A percentile compares a stretch with the other conserved stretches of the same genome.
Conservation (phyloP, 1,140 invertebrate genomes). For the Antheraea mylitta region DNA sequence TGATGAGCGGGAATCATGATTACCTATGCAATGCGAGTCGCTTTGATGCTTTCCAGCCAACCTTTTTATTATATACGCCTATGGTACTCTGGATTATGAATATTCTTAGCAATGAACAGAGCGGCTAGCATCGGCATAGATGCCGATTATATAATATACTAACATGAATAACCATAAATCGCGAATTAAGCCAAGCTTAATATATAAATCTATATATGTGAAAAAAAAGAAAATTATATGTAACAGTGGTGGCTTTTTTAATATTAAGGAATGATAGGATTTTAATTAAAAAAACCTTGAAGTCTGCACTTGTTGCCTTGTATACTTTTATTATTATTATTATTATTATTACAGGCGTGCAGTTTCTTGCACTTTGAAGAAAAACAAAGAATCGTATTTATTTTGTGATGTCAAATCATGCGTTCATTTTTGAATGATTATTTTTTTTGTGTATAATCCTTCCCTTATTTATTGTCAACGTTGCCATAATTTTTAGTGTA, state of each 20-base stretch:
- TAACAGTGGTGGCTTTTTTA: slow-evolving; percentile 68
- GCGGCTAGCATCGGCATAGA: slow-evolving; percentile 37
- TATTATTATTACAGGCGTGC: slow-evolving; percentile 52
- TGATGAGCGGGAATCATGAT: background rate
- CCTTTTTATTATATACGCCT: slow-evolving; percentile 20
- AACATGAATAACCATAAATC: slow-evolving; percentile 69
- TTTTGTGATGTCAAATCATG: slow-evolving; percentile 60
- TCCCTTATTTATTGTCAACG: slow-evolving; percentile 76
- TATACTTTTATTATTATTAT: slow-evolving; percentile 59
- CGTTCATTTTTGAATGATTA: slow-evolving; percentile 33
- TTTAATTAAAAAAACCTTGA: slow-evolving; percentile 70
- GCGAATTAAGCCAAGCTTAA: slow-evolving; percentile 71
- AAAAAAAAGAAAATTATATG: slow-evolving; percentile 33
- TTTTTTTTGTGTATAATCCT: slow-evolving; percentile 61
- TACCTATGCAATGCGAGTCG: slow-evolving; percentile 38
- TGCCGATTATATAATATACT: slow-evolving; percentile 58
- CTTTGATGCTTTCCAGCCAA: slow-evolving; percentile 30
- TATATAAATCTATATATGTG: slow-evolving; percentile 22
- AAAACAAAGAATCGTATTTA: slow-evolving; percentile 44
- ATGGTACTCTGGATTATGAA: slow-evolving; percentile 11
- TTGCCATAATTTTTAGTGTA: slow-evolving; percentile 78
- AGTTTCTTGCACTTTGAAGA: slow-evolving; percentile 32
- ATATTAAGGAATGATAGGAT: slow-evolving; percentile 62
- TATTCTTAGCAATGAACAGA: slow-evolving; percentile 18
- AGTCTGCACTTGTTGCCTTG: slow-evolving; percentile 78